These are phyloP conservation scores for Colletes gigas DNA, from an alignment of 1,140 invertebrate genomes.

Conservation along the genomic window DNA sequence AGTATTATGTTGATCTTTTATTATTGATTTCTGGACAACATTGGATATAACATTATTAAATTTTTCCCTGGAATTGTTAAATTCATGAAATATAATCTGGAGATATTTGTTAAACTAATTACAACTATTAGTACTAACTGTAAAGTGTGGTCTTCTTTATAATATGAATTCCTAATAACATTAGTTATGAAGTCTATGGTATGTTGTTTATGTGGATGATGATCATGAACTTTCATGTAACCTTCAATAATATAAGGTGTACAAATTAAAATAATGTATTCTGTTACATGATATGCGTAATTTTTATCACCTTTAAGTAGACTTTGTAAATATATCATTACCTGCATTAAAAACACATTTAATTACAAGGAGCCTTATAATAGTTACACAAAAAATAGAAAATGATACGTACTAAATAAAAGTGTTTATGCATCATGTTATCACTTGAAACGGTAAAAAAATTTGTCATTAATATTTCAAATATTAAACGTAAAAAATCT, in stretches of 20 bases:
- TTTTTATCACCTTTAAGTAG: slow-evolving; percentile 66
- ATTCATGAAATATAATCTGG: slow-evolving; percentile 19
- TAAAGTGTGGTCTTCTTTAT: slow-evolving; percentile 58
- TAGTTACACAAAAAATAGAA: not conserved
- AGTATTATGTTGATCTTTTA: slow-evolving; percentile 58
- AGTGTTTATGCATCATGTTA: slow-evolving; percentile 73
- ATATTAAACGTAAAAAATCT: slow-evolving; percentile 68
- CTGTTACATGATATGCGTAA: slow-evolving; percentile 61
- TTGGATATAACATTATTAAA: slow-evolving; percentile 59
- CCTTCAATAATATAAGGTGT: slow-evolving; percentile 67
- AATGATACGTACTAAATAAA: slow-evolving; percentile 70
- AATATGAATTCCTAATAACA: slow-evolving; percentile 69
- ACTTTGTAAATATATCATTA: slow-evolving; percentile 72
- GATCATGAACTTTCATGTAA: slow-evolving; percentile 74
- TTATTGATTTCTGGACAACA: slow-evolving; percentile 60
- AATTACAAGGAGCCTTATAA: slow-evolving; percentile 15
- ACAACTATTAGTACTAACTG: slow-evolving; percentile 57
- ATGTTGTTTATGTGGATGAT: slow-evolving; percentile 74
- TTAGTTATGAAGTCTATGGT: slow-evolving; percentile 70
- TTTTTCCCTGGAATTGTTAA: slow-evolving; percentile 67
- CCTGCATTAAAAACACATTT: slow-evolving; percentile 59
- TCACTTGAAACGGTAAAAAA: slow-evolving; percentile 70
- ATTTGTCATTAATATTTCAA: slow-evolving; percentile 69
- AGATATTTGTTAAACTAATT: slow-evolving; percentile 2
- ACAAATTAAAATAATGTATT: slow-evolving; percentile 72